phyloP scores from a whole-genome alignment of 2,113 vertebrate species.

The Tyto alba region DNA sequence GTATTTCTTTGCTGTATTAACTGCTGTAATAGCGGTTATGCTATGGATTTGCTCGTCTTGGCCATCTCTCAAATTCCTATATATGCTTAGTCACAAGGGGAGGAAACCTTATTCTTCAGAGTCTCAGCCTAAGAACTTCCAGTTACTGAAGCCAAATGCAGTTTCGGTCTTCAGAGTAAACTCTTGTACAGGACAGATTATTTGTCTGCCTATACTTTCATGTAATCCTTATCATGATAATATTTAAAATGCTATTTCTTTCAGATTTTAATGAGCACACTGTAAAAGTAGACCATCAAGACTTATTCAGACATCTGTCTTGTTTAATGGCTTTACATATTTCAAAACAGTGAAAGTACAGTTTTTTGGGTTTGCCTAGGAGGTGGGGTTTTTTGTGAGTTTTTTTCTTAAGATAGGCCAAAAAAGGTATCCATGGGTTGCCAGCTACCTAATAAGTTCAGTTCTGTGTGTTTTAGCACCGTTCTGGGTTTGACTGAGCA shows the following conservation, averaged over 20 bases:
- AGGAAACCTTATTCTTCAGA: not conserved
- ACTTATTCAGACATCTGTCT: not conserved
- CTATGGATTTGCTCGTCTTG: not conserved
- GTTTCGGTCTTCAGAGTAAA: not conserved
- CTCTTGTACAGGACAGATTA: not conserved
- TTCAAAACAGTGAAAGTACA: not conserved
- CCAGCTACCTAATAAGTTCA: not conserved
- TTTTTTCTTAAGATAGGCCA: not conserved
- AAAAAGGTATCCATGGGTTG: not conserved
- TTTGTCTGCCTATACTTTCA: not conserved
- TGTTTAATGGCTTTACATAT: not conserved
- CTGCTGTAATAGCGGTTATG: not conserved
- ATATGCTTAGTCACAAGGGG: not conserved
- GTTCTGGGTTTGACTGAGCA: too few species aligned
- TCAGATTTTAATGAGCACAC: not conserved
- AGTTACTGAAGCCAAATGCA: not conserved
- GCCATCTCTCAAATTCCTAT: not conserved
- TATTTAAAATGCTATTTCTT: not conserved
- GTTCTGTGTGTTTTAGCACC: not conserved
- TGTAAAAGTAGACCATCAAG: not conserved
- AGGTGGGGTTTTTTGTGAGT: accelerated
- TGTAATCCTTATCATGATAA: not conserved
- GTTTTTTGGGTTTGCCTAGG: not conserved
- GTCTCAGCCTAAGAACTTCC: not conserved
- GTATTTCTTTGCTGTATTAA: not conserved